Base-by-base conservation (phyloP, 2,888 invertebrate genomes). In the Gymnocheta viridis region DNA sequence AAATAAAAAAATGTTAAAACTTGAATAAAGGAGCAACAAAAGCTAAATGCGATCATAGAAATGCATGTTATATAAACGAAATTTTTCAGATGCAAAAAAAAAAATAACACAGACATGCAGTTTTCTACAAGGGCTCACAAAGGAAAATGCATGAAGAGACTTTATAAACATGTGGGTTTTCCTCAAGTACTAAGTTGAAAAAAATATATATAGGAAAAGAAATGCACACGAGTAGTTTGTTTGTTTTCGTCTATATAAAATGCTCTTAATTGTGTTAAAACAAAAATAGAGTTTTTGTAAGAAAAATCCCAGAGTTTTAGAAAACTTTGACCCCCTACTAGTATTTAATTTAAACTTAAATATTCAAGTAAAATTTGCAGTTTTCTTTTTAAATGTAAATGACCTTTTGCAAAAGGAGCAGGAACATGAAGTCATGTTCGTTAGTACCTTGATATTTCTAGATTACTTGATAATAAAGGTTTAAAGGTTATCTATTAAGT, bases 261-360 rank as follows among this genome's bases (percentile, higher is more conserved):
- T 47, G 12, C 74, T 60, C 54, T 83, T 83, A 80, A 83, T 83
- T 83, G 83, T 72, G 54, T 80, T 66, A 77, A 77, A 58, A 79
- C 51, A 72, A 27, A 80, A 12, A 66, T 32, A 41, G 44, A 72
- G 32, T 17, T 47, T 56, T 56, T 24, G n/a, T 10, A 64, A 69
- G 14, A 70, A 62, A 64, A 58, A 44, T 47, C n/a, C 22, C 6
- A 14, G 27, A 22, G 44, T 44, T 66, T 10, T 54, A 29, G 41
- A 69, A 77, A 67, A 72, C 83, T 80, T 83, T 83, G 80, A 83
- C 83, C 83, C 82, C 70, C 4, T 60, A 49, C 14, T 49, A 44
- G 60, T 35, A 9, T 62, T 67, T 51, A 22, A 60, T 51, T 41
- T 38, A 35, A 73, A 44, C n/a, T 62, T 5, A 22, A 49, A 29